A percentile compares a stretch with the other conserved stretches of the same genome.
Evolutionary conservation across 2,888 invertebrate species (phyloP).

Genomic region (Apodemia hepburni): DNA sequence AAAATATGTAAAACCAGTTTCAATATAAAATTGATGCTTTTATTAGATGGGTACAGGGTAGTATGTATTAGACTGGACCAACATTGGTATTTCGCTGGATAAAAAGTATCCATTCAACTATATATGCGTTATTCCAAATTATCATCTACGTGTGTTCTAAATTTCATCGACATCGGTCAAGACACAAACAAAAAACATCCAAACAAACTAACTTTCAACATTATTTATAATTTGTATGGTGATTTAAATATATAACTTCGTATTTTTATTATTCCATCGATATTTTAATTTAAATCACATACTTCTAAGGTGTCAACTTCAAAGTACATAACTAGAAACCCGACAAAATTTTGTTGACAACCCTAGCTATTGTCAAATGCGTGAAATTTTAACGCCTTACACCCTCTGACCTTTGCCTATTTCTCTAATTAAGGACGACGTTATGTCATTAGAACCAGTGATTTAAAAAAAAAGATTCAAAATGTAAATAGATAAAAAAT

Average conservation of each 20-base stretch:
- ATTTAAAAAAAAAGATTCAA: neutral
- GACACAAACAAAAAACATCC: no score
- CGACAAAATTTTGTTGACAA: neutral
- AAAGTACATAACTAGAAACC: neutral
- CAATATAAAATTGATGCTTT: no score
- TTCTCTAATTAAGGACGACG: neutral
- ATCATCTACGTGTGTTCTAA: no score
- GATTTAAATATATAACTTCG: neutral
- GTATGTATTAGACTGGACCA: no score
- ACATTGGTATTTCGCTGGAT: no score
- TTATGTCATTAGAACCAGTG: conserved; percentile 5
- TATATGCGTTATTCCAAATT: no score
- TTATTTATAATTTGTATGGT: no score
- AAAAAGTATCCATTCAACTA: no score
- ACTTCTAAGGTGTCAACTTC: neutral
- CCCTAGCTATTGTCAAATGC: neutral
- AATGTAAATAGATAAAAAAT: neutral
- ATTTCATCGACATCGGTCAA: no score
- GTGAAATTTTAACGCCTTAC: neutral
- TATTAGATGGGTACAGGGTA: no score
- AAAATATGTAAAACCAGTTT: no score
- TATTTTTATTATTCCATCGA: neutral
- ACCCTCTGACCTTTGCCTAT: conserved; percentile 2
- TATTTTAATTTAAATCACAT: neutral
- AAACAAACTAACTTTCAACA: no score